Conservation (phyloP, 2,888 invertebrate species). For the Baccha elongata region DNA sequence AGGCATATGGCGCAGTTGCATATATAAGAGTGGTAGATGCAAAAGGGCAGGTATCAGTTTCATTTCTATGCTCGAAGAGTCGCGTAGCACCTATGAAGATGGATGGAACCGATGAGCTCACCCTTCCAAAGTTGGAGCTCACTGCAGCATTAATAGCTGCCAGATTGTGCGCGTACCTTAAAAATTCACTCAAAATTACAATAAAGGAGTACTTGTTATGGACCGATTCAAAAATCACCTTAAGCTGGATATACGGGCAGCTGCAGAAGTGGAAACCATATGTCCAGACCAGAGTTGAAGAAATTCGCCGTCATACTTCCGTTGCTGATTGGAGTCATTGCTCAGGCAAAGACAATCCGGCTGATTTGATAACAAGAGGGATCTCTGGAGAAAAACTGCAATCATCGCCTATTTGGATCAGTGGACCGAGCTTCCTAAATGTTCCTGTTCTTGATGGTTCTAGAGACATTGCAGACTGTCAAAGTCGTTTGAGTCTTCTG, state of each 20-base stretch:
- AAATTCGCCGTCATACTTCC: slow-evolving; percentile 38
- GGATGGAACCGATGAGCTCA: slow-evolving; percentile 7
- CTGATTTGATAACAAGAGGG: slow-evolving; percentile 40
- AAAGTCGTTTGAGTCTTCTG: slow-evolving; percentile 7
- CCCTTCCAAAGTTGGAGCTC: slow-evolving; percentile 40
- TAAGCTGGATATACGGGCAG: slow-evolving; percentile 42
- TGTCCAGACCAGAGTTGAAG: slow-evolving; percentile 32
- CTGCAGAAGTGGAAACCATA: slow-evolving; percentile 53
- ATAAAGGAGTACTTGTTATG: slow-evolving; percentile 9
- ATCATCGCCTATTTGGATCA: slow-evolving; percentile 27
- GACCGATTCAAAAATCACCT: slow-evolving; percentile 43
- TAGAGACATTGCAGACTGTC: neutral
- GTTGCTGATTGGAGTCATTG: slow-evolving; percentile 35
- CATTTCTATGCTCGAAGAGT: slow-evolving; percentile 40
- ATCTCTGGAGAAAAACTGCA: slow-evolving; percentile 25
- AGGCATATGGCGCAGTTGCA: slow-evolving; percentile 39
- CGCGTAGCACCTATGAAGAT: slow-evolving; percentile 37
- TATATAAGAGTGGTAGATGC: slow-evolving; percentile 16
- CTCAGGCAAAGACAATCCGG: slow-evolving; percentile 36
- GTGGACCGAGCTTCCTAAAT: slow-evolving; percentile 31
- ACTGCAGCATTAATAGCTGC: slow-evolving; percentile 26
- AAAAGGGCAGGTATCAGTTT: neutral
- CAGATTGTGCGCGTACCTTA: too few relatives aligned
- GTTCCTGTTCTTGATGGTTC: neutral
- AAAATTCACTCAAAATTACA: slow-evolving; percentile 1